Conservation (phyloP, 2,797 vertebrate species). For the Odontamblyopus rebecca region DNA sequence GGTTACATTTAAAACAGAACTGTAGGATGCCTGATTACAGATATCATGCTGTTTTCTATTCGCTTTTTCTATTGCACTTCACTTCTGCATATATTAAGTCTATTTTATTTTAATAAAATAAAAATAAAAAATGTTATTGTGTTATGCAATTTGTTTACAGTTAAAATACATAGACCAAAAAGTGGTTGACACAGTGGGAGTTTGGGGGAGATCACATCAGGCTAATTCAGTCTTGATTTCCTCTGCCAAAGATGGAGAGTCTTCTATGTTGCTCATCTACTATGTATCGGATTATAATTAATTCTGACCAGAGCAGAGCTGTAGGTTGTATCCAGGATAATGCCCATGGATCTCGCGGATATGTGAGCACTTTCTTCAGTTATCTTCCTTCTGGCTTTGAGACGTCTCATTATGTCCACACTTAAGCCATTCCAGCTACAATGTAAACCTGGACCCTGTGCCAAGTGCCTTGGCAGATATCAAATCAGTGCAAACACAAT, state of each 20-base stretch:
- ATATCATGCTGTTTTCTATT: too few species aligned
- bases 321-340: constrained; percentile 27
- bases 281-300: constrained; percentile 24
- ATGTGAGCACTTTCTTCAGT: constrained; percentile 46
- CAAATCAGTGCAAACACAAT: constrained; percentile 57
- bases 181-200: not conserved
- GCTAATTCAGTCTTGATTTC: constrained; percentile 10
- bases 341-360: constrained; percentile 31
- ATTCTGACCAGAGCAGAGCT: constrained; percentile 20
- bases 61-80: not conserved
- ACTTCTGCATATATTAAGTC: not conserved
- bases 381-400: constrained; percentile 55
- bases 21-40: too few species aligned
- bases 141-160: not conserved
- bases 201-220: not conserved
- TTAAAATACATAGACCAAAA: not conserved
- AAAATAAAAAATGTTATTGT: not conserved
- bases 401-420: constrained; percentile 63
- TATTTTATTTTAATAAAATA: not conserved
- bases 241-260: not conserved
- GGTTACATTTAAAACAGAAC: too few species aligned
- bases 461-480: constrained; percentile 64
- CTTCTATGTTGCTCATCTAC: constrained; percentile 12
- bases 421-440: constrained; percentile 56
- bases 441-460: constrained; percentile 46